Evolutionary conservation across 2,113 vertebrate species (phyloP), one percentile per base, ranked within the genome.

Genomic region (Menidia beryllina): DNA sequence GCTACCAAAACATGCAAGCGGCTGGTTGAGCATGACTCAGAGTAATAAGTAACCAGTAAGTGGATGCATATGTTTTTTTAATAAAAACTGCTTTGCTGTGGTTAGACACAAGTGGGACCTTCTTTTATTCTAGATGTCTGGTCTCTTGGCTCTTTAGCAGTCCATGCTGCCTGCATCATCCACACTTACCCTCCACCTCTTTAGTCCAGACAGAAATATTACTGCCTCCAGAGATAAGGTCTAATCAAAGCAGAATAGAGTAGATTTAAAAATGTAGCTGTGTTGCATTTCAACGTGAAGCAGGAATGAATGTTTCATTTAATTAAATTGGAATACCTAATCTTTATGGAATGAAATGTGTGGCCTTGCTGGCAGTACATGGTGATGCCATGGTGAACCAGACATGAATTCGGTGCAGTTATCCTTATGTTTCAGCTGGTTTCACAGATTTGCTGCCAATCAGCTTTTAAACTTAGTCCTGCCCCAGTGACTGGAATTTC

Each of bases 1-100:
- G 62, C 23, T 19, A n/a, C 25, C 15, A 20, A 21, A 72, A 43
- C 51, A 12, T 26, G 56, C 59, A 50, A 59, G 27, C 19, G 15
- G 12, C 58, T 67, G 36, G 7, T 23, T 76, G 36, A 24, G 41
- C 26, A 20, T 50, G 25, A 63, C 6, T 1, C 1, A 5, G 19
- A 38, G 17, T 34, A 34, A 34, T 34, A 34, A 3, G 36, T 20
- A 19, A 56, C 56, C 63, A 52, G 41, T 70, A 54, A 70, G 9
- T 13, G 3, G 41, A 63, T 27, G 62, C 41, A 62, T 47, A 14
- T 34, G 58, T 0, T 24, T 4, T n/a, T 62, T 56, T 25, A 38
- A 13, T 23, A n/a, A 51, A 54, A 45, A 45, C 30, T 34, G 14
- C 65, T 14, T 12, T 5, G 2, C 13, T 13, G 11, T 38, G 45